phyloP scores from a whole-genome alignment of 2,113 vertebrate genomes.

The Triplophysa siluroides region DNA sequence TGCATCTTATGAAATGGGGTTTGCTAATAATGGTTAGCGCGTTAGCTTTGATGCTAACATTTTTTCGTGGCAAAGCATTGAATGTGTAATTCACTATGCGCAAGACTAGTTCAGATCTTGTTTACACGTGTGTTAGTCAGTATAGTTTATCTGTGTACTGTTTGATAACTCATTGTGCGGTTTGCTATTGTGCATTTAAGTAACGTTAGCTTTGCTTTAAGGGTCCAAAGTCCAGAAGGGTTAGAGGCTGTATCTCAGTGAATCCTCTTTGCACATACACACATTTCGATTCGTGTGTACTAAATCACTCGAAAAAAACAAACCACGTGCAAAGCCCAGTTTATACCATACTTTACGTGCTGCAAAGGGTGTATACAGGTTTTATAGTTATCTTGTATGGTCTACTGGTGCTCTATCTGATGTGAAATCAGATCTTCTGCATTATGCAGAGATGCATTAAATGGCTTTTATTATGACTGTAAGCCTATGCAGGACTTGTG shows the following conservation, averaged over 20 bases:
- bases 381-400: background rate
- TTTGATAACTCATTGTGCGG: background rate
- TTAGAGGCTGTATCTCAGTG: background rate
- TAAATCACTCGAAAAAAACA: background rate
- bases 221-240: conserved; percentile 46
- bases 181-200: background rate
- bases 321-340: background rate
- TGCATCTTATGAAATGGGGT: background rate
- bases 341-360: background rate
- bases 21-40: conserved; percentile 1
- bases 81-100: background rate
- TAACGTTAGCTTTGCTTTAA: background rate
- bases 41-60: conserved; percentile 26
- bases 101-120: background rate
- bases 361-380: background rate
- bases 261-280: background rate
- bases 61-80: conserved; percentile 5
- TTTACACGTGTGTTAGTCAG: background rate
- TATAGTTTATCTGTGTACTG: background rate
- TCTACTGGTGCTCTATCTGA: background rate
- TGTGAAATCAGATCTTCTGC: background rate
- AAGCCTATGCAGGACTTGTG: background rate
- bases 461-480: background rate
- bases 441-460: background rate
- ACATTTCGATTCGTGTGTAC: background rate